Conservation (phyloP, 2,888 invertebrate genomes). For the Micropterix aruncella region DNA sequence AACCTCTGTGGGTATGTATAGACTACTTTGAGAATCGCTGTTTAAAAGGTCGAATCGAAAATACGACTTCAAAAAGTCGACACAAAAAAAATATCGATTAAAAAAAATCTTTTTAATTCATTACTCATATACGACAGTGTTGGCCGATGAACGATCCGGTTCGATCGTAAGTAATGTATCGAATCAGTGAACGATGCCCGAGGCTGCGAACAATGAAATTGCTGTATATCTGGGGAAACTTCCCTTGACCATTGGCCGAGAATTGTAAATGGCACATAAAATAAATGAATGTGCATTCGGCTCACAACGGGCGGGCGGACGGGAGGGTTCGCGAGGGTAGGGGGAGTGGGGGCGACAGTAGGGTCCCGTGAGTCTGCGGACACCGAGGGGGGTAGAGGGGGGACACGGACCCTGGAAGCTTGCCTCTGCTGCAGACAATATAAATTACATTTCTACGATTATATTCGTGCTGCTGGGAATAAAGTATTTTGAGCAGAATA, state of each 20-base stretch:
- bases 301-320: slow-evolving; percentile 1
- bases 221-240: slow-evolving; percentile 4
- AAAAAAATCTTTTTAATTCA: no score
- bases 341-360: slow-evolving; percentile 4
- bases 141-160: not conserved
- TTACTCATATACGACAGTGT: no score
- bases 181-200: not conserved
- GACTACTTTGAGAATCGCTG: no score
- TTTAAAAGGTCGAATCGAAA: no score
- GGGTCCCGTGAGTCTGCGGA: not conserved
- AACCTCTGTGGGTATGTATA: no score
- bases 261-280: slow-evolving; percentile 47
- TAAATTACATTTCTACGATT: slow-evolving; percentile 45
- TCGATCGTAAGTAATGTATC: not conserved
- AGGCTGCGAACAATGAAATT: slow-evolving; percentile 1
- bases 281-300: slow-evolving; percentile 43
- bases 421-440: slow-evolving; percentile 45
- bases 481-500: slow-evolving; percentile 37
- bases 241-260: slow-evolving; percentile 46
- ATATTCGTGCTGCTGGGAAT: slow-evolving; percentile 37
- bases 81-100: no score
- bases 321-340: no score
- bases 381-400: slow-evolving; percentile 5
- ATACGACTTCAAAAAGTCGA: no score
- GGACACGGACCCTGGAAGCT: slow-evolving; percentile 21